Percentiles rank a stretch among this genome's conserved stretches.
phyloP scores from a whole-genome alignment of 2,113 vertebrate genomes.

The Sialia sialis region DNA sequence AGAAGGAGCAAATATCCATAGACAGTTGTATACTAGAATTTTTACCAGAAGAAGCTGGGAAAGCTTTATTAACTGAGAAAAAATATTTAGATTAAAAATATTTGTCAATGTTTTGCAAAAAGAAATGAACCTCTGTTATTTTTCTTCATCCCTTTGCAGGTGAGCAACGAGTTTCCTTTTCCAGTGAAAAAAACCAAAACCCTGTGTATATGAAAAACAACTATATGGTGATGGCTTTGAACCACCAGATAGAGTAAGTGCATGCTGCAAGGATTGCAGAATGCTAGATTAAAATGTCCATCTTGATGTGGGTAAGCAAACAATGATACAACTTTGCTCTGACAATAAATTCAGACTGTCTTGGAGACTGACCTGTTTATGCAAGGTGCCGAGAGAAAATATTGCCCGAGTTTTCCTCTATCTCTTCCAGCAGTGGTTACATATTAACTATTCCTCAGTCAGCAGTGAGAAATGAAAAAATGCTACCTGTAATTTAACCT shows the following conservation, averaged over 20 bases:
- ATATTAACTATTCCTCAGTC: background rate
- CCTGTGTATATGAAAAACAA: background rate
- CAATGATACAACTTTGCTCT: background rate
- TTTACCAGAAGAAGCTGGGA: background rate
- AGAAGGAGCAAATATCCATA: background rate
- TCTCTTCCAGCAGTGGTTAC: background rate
- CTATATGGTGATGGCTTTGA: background rate
- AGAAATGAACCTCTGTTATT: background rate
- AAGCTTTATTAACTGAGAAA: background rate
- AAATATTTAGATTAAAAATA: background rate
- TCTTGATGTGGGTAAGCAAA: background rate
- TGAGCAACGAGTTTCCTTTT: background rate
- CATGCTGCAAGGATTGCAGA: background rate
- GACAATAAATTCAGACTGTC: background rate
- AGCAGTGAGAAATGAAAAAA: background rate
- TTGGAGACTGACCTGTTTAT: conserved; percentile 24
- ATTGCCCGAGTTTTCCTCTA: background rate
- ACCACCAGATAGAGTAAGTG: background rate
- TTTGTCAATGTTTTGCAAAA: background rate
- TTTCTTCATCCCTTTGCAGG: background rate
- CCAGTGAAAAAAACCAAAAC: accelerated
- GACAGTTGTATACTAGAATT: background rate
- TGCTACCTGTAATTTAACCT: background rate
- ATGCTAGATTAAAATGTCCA: background rate
- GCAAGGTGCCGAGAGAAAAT: background rate